Conservation (phyloP, 2,113 vertebrate genomes). For the Oostethus manadensis region DNA sequence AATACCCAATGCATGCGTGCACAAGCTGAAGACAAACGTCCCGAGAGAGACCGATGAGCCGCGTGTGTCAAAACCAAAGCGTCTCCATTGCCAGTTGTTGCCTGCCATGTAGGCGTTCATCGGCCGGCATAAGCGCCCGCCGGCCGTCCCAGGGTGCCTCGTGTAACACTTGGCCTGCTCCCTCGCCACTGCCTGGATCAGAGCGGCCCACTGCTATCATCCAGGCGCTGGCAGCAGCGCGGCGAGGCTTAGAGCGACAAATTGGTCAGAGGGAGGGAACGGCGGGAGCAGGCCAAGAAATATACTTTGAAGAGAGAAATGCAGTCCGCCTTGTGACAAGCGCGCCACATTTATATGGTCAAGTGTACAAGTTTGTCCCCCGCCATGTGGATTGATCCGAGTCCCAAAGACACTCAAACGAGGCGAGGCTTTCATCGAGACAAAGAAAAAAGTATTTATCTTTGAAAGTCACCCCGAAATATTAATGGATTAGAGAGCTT, state of each 20-base stretch:
- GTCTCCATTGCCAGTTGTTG: conserved; percentile 67
- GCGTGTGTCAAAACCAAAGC: conserved; percentile 64
- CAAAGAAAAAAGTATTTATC: conserved; percentile 64
- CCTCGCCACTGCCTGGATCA: conserved; percentile 73
- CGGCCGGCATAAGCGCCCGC: conserved; percentile 64
- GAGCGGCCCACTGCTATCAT: conserved; percentile 71
- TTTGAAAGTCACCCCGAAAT: conserved; percentile 63
- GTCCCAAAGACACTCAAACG: conserved; percentile 62
- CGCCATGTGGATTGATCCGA: conserved; percentile 50
- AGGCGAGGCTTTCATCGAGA: conserved; percentile 48
- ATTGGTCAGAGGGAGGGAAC: conserved; percentile 72
- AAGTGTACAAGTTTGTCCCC: conserved; percentile 56
- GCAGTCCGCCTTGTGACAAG: conserved; percentile 62
- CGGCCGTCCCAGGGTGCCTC: conserved; percentile 65
- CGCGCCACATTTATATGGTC: conserved; percentile 64
- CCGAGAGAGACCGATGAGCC: conserved; percentile 63
- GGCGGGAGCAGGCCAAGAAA: conserved; percentile 67
- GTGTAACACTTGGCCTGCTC: conserved; percentile 74
- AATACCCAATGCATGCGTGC: conserved; percentile 14
- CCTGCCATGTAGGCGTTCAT: conserved; percentile 63
- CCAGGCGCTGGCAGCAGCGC: conserved; percentile 67
- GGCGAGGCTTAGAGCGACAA: conserved; percentile 73
- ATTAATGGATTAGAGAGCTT: conserved; percentile 60
- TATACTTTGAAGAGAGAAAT: conserved; percentile 67
- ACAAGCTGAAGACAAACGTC: conserved; percentile 47